A percentile compares a stretch with the other conserved stretches of the same genome.
phyloP scores from a whole-genome alignment of 1,140 invertebrate species.

The Fopius arisanus region DNA sequence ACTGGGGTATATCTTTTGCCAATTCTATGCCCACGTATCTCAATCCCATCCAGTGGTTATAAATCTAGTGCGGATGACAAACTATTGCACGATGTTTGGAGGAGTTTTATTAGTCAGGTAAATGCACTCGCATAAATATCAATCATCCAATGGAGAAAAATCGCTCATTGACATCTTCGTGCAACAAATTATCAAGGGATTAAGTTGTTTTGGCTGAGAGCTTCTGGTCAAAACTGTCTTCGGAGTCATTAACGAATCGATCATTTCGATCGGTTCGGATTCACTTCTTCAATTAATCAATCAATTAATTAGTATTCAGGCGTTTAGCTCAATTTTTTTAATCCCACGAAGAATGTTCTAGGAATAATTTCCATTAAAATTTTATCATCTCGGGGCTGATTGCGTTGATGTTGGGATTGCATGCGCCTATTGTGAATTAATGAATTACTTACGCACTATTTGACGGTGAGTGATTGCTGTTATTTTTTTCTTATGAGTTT shows the following conservation, averaged over 20 bases:
- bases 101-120: too few species aligned
- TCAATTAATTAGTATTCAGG: conserved; percentile 3
- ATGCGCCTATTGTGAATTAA: too few species aligned
- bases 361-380: background rate
- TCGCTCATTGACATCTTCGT: background rate
- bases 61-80: background rate
- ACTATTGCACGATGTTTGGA: background rate
- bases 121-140: too few species aligned
- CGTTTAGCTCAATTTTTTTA: conserved; percentile 11
- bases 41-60: background rate
- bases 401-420: background rate
- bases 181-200: conserved; percentile 27
- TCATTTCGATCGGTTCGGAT: conserved; percentile 44
- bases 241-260: conserved; percentile 59
- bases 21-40: background rate
- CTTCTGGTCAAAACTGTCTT: conserved; percentile 44
- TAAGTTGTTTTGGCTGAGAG: conserved; percentile 51
- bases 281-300: conserved; percentile 27
- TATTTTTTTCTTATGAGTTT: too few species aligned
- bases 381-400: background rate
- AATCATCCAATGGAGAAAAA: too few species aligned
- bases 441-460: too few species aligned
- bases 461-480: too few species aligned
- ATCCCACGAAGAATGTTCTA: background rate
- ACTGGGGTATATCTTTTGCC: background rate